Evolutionary conservation across 37 sponge, comb jelly and placozoan genomes (phyloP), one percentile per base, ranked within the genome.

Genomic region (Bolinopsis microptera): DNA sequence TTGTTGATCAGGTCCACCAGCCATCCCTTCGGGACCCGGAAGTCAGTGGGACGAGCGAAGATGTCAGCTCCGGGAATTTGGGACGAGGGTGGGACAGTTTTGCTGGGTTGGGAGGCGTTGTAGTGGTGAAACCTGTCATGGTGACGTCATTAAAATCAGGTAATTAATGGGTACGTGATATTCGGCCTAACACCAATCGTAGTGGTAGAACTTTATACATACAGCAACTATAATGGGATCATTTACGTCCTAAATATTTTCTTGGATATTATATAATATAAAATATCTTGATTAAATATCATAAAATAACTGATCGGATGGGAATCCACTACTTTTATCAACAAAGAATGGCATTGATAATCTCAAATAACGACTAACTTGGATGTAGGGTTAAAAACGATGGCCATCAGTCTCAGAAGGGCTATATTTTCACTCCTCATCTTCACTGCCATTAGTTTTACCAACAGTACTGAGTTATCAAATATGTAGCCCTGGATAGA

Each of bases 1-100:
- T 94, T 27, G 94, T 98, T 98, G 75, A 98, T 95, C 83, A 97
- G 69, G 86, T 98, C 98, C 69, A 96, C 88, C 83, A 98, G 92
- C 96, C 97, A 97, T 33, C 98, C 97, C 41, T 95, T 70, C 0
- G 94, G 92, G 21, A 30, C 72, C 25, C 90, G 27, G 25, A 72
- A 32, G 69, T 41, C 72, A 80, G 69, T 35, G 69, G 61, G 86
- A 24, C 93, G 28, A 8, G 68, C 70, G 80, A 36, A 74, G 8
- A 68, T 93, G 67, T 68, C 69, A 39, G 77, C 39, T 32, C 83
- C 83, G 23, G 93, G 75, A 26, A 86, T 86, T 86, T 86, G 90
- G 61, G 90, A 86, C 22, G 90, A 86, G 2, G 90, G 90, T 39
- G 90, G 90, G 41, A 41, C 67, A 2, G 90, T 86, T 18, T 41